Evolutionary conservation across 2,113 vertebrate species (phyloP), one percentile per base, ranked within the genome.

Genomic region (Okapia johnstoni): DNA sequence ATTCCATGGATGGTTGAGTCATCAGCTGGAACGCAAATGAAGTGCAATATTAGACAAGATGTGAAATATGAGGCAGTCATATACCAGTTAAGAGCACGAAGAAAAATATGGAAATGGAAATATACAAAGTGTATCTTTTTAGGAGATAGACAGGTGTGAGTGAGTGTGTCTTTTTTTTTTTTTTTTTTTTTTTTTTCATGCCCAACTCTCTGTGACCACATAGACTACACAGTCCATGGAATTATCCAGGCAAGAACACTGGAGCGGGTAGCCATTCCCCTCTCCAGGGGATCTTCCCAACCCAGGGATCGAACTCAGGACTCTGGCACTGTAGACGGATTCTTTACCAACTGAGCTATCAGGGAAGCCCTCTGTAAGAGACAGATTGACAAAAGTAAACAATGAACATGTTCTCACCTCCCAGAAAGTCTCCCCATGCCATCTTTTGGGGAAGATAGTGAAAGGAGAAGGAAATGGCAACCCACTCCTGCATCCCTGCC

Each of bases 1-100:
- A 14, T 4, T 6, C 1, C 3, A 16, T 2, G 14, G 7, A 8
- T 6, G 12, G 52, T 1, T 46, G 9, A 12, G 4, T 19, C 1
- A 2, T 13, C 61, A 30, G 23, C 16, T 40, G 2, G 0, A 9
- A 28, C 3, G 12, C 7, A 46, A 66, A 26, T 16, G 15, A 81
- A 10, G 25, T 7, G 3, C 28, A 5, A 8, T 19, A 1, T 26
- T 21, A 21, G 17, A 33, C 6, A 43, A 12, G 58, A 2, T 28
- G 17, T 28, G 30, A 25, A 16, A 3, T 1, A 25, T 19, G 40
- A 50, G 6, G 15, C 30, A 5, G 6, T 15, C 33, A 4, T 4
- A 19, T 11, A 28, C 5, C 40, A 79, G 12, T 10, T 10, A 50
- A 61, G 3, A 14, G 30, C 5, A 19, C 0, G 2, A 46, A 9